These are phyloP conservation scores for Kryphioiulus occultus DNA, from an alignment of 2,888 invertebrate species.

Conservation along the genomic window DNA sequence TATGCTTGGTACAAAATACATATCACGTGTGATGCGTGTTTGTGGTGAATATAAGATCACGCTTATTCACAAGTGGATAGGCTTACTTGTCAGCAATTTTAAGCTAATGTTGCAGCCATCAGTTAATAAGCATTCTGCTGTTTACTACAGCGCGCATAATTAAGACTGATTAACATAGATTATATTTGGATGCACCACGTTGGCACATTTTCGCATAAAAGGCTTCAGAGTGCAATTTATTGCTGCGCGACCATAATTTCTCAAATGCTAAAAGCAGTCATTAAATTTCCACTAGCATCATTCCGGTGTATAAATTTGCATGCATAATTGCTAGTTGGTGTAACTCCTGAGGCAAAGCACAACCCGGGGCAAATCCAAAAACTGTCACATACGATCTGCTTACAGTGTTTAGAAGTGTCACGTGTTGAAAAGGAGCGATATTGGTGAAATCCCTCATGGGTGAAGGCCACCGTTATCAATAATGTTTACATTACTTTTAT, in stretches of 20 bases:
- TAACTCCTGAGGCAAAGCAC: neutral
- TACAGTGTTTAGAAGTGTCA: neutral
- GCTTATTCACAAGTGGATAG: too few species aligned
- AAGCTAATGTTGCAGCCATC: neutral
- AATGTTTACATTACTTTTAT: neutral
- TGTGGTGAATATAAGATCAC: too few species aligned
- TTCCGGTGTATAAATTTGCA: neutral
- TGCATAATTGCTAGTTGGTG: neutral
- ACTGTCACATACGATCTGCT: neutral
- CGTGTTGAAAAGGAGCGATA: neutral
- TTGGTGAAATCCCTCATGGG: neutral
- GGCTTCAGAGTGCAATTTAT: neutral
- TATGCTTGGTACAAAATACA: too few species aligned
- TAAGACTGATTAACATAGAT: neutral
- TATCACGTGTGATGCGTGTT: too few species aligned
- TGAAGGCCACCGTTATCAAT: neutral
- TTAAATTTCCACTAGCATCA: slow-evolving; percentile 12
- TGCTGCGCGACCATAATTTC: neutral
- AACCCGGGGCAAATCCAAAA: neutral
- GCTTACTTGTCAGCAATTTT: neutral
- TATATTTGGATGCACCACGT: neutral
- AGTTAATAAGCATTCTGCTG: neutral
- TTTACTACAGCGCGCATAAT: neutral
- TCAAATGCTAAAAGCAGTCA: neutral
- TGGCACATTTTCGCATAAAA: neutral